Evolutionary conservation across 2,113 vertebrate genomes (phyloP), one percentile per base, ranked within the genome.

Genomic region (Phycodurus eques): DNA sequence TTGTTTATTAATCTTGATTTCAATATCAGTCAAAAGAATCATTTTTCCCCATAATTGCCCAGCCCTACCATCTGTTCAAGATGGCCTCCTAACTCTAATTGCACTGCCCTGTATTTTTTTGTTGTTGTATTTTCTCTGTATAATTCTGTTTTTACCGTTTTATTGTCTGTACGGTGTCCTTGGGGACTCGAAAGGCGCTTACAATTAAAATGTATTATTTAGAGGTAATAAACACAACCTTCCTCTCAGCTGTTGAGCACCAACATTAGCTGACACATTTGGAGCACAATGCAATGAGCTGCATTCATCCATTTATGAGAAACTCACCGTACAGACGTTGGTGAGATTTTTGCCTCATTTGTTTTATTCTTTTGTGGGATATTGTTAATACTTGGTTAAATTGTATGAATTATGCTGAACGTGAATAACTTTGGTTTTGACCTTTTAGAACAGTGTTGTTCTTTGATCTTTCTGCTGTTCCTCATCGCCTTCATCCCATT

Each of bases 401-500:
- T 33, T 61, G 1, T 5, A 42, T 22, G 10, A 20, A 42, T 65
- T 46, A 8, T 6, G 27, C 7, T 9, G 14, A 65, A 61, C 22
- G 10, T 56, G 42, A 31, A 12, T 47, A 14, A 17, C 31, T 51
- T 61, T 19, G 20, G 53, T 4, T 14, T 43, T 56, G 73, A 67
- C 73, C 67, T 65, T 73, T 75, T 35, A 39, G 15, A 68, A 39
- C 70, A 53, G 22, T 74, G 61, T 63, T 39, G 6, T 14, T 70
- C 20, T 72, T 70, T 83, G 15, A 62, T 71, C 27, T 20, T 42
- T 67, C 63, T 69, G 62, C 73, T 31, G 27, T n/a, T 22, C 42
- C 66, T 62, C 46, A 17, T 53, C 1, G 13, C 4, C 19, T 8
- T 44, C 71, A 4, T 15, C 6, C 27, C 33, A 3, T 42, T 27